Base-by-base conservation (phyloP, 2,113 vertebrate genomes). In the Mus spicilegus region DNA sequence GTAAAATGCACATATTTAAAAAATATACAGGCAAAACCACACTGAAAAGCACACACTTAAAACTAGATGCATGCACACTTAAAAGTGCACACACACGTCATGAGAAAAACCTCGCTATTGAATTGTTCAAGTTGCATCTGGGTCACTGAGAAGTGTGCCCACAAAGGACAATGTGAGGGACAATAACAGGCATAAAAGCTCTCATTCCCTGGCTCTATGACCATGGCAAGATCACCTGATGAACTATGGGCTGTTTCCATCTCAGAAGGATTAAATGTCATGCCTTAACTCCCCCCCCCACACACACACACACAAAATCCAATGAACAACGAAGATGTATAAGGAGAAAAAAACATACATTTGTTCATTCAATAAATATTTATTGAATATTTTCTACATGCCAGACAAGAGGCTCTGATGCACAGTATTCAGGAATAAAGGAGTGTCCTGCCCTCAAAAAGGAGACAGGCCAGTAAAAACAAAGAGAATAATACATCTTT, bases 331-430 rank as follows among this genome's bases (percentile, higher is more conserved):
- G 24, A 94, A 88, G 65, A 89, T 89, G 82, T 75, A 28, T 91
- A 42, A 94, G 92, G 87, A 97, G 39, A 97, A 95, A 89, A 85
- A 96, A 96, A 80, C 89, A 95, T 84, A 90, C 88, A 94, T 73
- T 93, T 91, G 89, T 65, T 96, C 86, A 96, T 73, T 96, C 80
- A 85, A n/a, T 95, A 96, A 95, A 75, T 85, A 94, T 97, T 97
- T 96, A 97, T 96, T 97, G 84, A 97, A 90, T 95, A 96, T 96
- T 95, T 94, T 96, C 94, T 93, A 94, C 97, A 97, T 96, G 90
- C 89, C 77, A 93, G 89, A 93, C 33, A 96, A 81, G 39, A n/a
- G 78, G 91, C 82, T 93, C 75, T 12, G 80, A 75, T 89, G 78
- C 42, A 92, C 42, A 89, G 16, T 77, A 92, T 63, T 94, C 77